Evolutionary conservation across 2,888 invertebrate species (phyloP), one percentile per base, ranked within the genome.

Genomic region (Drosophila flavopinicola): DNA sequence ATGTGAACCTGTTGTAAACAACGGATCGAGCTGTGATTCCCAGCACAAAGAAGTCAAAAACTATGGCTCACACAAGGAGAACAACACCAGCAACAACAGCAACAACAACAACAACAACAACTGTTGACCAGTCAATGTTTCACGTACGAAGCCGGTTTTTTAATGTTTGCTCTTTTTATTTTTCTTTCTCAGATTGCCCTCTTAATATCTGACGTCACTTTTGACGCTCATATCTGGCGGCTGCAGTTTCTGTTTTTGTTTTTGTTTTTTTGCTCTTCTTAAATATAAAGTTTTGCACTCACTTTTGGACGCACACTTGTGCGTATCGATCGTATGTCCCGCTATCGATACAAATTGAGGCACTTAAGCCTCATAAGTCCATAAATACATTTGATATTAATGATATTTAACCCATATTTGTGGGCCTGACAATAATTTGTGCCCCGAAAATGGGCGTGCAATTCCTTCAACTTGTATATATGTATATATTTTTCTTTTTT

Each of bases 361-460:
- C 82, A 85, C 63, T 83, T 78, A 69, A 75, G 60, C 51, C 60
- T 32, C 79, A 71, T 63, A 68, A 77, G 83, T 33, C 75, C 65
- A 54, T 79, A 85, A 83, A 80, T 76, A 77, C 67, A 85, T 56
- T 68, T 57, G 49, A 66, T 68, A 66, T 78, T 72, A 87, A 66
- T 58, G 72, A 78, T 87, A 64, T 83, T 82, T 85, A 87, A 70
- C 82, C 82, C 87, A 87, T 82, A 87, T 87, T 78, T 70, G 82
- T 68, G 87, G 66, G 35, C 38, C 53, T 58, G 42, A 42, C 59
- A 27, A 58, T 78, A 53, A 74, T 71, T 71, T 56, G 45, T 48
- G 32, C 6, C 56, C 58, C 66, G 41, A 63, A 66, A 69, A 64
- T 64, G 71, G 85, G 75, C 60, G 66, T 52, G 54, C 66, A 65